Percentiles rank a stretch among this genome's conserved stretches.
These are phyloP conservation scores for Hydropsyche tenuis DNA, from an alignment of 1,140 invertebrate genomes.

Conservation along the genomic window DNA sequence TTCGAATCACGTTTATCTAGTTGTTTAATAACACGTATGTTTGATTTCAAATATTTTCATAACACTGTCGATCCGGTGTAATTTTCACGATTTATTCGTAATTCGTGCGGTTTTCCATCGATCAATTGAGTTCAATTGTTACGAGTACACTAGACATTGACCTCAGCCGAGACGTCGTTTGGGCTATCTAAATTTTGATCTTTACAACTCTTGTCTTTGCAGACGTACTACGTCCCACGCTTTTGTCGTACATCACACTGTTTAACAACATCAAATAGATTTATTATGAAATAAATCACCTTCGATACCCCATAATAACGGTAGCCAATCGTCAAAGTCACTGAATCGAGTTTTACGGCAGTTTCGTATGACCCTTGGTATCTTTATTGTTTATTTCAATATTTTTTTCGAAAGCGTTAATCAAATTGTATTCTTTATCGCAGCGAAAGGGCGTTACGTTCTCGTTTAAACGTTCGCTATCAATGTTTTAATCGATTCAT, in stretches of 20 bases:
- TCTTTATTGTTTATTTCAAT: too few relatives aligned
- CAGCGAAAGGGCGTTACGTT: too few relatives aligned
- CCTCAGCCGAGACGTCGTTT: not conserved
- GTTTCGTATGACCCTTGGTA: not conserved
- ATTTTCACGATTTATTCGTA: too few relatives aligned
- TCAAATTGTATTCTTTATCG: too few relatives aligned
- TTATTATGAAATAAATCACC: too few relatives aligned
- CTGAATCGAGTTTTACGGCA: not conserved
- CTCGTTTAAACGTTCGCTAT: too few relatives aligned
- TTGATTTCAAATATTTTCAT: not conserved
- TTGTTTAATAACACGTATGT: not conserved
- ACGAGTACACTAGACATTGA: conserved; percentile 2
- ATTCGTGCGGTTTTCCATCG: not conserved
- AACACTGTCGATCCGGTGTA: not conserved
- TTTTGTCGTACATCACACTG: not conserved
- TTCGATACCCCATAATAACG: not conserved
- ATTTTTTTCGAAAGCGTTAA: too few relatives aligned
- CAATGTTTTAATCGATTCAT: not conserved
- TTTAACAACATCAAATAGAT: not conserved
- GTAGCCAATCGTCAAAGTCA: not conserved
- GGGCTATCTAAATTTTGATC: not conserved
- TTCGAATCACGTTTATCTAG: too few relatives aligned
- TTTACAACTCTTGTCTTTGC: conserved; percentile 18
- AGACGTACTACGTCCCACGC: conserved; percentile 7
- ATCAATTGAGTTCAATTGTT: conserved; percentile 37